Conservation (phyloP, 2,113 vertebrate genomes). For the Trematocara zebra region DNA sequence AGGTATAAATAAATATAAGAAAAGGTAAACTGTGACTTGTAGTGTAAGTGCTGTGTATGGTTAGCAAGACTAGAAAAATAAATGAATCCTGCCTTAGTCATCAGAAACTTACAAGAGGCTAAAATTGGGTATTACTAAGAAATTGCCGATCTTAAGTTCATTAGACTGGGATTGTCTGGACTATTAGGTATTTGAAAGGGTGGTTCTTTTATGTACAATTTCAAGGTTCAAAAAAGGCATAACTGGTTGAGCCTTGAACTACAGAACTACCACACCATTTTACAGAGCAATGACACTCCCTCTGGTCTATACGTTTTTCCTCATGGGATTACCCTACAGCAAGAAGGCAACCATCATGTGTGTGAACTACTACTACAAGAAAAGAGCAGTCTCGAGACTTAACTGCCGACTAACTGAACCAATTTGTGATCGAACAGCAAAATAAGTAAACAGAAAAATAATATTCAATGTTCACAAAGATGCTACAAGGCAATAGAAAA, state of each 20-base stretch:
- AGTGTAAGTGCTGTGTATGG: neutral
- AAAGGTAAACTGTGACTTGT: neutral
- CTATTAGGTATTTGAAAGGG: neutral
- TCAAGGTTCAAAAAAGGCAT: neutral
- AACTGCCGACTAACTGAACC: fast-evolving
- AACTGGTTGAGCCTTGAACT: neutral
- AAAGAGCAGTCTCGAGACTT: fast-evolving
- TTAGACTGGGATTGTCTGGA: neutral
- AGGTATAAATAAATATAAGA: neutral
- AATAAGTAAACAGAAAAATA: neutral
- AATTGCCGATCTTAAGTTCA: neutral
- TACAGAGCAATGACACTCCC: neutral
- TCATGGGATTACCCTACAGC: neutral
- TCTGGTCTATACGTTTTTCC: neutral
- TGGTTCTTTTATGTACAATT: neutral
- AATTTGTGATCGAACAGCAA: neutral
- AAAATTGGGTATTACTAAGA: neutral
- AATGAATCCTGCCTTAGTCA: neutral
- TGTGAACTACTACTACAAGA: neutral
- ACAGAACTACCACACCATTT: neutral
- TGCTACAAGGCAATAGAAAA: neutral
- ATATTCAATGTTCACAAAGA: neutral
- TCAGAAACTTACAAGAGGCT: neutral
- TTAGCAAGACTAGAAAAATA: neutral
- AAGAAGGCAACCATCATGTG: neutral